Base-by-base conservation (phyloP, 2,888 invertebrate genomes). In the Homarus gammarus region DNA sequence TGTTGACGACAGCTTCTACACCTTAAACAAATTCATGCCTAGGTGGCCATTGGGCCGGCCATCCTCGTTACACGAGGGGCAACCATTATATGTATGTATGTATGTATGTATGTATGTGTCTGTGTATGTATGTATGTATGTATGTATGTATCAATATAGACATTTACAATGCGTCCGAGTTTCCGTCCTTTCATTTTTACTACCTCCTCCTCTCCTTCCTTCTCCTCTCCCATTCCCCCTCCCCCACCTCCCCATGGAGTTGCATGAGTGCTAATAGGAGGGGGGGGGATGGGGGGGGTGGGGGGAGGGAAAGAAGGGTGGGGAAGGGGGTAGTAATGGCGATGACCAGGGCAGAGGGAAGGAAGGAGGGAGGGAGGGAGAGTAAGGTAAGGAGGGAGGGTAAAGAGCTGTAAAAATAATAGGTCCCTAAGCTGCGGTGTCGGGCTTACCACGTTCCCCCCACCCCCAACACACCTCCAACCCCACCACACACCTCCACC, bases 71-170 rank as follows among this genome's bases (percentile, higher is more conserved):
- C n/a, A n/a, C n/a, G n/a, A n/a, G n/a, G n/a, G n/a, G n/a, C n/a
- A 75, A 40, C 36, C 12, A 12, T 5, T 8, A 44, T 44, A 5
- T 44, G 10, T 49, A 77, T 77, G 44, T 44, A 77, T 61, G 18
- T 61, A 27, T 56, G 22, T 56, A 22, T 36, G 36, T 73, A 73
- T 73, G 12, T 36, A 73, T 33, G 36, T 36, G 36, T 33, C 6
- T 33, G 73, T 38, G 40, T 38, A 75, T 38, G 18, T 75, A 75
- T 75, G 40, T 75, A 38, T 75, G 40, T 75, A 75, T 75, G 18
- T 40, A 40, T 44, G 31, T n/a, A 75, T 73, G 22, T 75, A 22
- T 75, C 18, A 22, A 38, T 75, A 22, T 73, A 73, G 33, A 73
- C 27, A 73, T 73, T 22, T 36, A 33, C 6, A 38, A 27, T 70